Percentiles rank a stretch among this genome's conserved stretches.
These are phyloP conservation scores for Acrobasis repandana DNA, from an alignment of 2,888 invertebrate species.

Conservation along the genomic window DNA sequence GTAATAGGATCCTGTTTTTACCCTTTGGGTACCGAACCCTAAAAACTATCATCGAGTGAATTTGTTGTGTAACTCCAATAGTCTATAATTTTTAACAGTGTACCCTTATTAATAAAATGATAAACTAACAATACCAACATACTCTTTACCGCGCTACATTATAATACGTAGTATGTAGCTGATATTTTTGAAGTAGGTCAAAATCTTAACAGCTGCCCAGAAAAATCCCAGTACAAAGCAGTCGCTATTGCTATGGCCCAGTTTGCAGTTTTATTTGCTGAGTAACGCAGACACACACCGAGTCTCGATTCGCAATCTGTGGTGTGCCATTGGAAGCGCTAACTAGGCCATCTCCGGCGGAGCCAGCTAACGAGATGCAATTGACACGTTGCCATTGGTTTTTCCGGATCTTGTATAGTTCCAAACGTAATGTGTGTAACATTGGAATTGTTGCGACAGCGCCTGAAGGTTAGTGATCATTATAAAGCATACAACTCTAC, in stretches of 20 bases:
- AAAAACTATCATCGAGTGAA: no score
- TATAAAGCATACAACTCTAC: background rate
- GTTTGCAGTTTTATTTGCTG: conserved; percentile 43
- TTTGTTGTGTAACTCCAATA: no score
- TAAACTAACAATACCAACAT: no score
- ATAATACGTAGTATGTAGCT: background rate
- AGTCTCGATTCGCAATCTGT: conserved; percentile 38
- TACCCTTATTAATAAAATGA: no score
- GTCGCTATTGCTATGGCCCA: conserved; percentile 39
- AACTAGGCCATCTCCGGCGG: conserved; percentile 39
- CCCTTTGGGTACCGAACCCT: no score
- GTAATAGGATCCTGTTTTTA: no score
- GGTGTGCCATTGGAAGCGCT: conserved; percentile 18
- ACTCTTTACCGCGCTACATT: no score
- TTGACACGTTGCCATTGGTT: conserved; percentile 29
- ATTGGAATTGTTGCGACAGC: conserved; percentile 9
- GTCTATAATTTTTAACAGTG: no score
- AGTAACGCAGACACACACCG: conserved; percentile 38
- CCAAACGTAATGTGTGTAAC: background rate
- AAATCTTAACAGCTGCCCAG: background rate
- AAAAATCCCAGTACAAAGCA: background rate
- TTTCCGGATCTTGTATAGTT: conserved; percentile 25
- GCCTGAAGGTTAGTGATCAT: conserved; percentile 8
- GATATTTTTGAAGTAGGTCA: conserved; percentile 11
- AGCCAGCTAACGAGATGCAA: conserved; percentile 24